Percentiles rank a stretch among this genome's conserved stretches.
These are phyloP conservation scores for Myotis planiceps DNA, from an alignment of 2,797 vertebrate genomes.

Conservation along the genomic window DNA sequence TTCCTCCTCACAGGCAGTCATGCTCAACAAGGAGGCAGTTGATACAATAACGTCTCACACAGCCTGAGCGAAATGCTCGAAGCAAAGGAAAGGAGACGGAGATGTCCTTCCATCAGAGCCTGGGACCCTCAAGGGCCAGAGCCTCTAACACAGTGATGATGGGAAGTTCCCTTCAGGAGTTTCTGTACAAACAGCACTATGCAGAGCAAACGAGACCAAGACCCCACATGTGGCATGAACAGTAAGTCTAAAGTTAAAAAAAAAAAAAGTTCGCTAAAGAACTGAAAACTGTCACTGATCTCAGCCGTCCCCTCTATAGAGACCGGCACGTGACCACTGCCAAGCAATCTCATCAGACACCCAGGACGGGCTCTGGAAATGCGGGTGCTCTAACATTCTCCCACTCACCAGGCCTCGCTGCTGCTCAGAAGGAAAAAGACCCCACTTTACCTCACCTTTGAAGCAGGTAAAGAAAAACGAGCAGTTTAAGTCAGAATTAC, in stretches of 20 bases:
- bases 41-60: neutral
- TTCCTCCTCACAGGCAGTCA: neutral
- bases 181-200: neutral
- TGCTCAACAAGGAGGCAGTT: neutral
- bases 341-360: neutral
- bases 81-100: neutral
- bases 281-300: neutral
- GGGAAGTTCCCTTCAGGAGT: neutral
- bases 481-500: neutral
- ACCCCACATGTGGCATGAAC: neutral
- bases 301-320: neutral
- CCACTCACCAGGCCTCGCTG: neutral
- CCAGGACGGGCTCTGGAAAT: neutral
- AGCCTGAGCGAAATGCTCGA: neutral
- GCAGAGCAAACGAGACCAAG: neutral
- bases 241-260: neutral
- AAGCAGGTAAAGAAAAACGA: neutral
- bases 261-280: neutral
- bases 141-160: neutral
- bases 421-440: neutral
- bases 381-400: neutral
- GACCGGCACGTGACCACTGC: neutral
- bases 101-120: neutral
- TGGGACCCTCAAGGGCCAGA: neutral
- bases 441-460: neutral